A percentile compares a stretch with the other conserved stretches of the same genome.
These are phyloP conservation scores for Bombylius major DNA, from an alignment of 2,888 invertebrate genomes.

Conservation along the genomic window DNA sequence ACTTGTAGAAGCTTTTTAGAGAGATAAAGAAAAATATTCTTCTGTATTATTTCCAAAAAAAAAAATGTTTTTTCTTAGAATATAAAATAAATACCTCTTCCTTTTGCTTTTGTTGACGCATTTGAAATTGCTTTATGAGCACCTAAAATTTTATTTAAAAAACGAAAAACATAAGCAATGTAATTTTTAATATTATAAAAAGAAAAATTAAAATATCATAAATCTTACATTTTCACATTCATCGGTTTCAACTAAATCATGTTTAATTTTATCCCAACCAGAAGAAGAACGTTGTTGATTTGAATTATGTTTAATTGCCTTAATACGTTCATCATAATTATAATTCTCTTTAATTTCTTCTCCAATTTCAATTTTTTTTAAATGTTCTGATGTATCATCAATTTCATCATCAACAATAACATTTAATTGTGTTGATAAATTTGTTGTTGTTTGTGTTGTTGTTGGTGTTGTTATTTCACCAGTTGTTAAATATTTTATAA, in stretches of 20 bases:
- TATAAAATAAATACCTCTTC: conserved; percentile 13
- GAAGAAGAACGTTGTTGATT: too few species aligned
- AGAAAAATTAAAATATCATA: too few species aligned
- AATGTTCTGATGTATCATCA: neutral
- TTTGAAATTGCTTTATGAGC: conserved; percentile 17
- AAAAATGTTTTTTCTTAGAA: too few species aligned
- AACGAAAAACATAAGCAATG: too few species aligned
- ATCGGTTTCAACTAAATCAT: too few species aligned
- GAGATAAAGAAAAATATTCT: conserved; percentile 24
- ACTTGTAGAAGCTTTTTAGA: conserved; percentile 39
- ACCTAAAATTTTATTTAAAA: conserved; percentile 10
- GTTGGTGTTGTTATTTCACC: conserved; percentile 28
- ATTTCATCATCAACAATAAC: neutral
- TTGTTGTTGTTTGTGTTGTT: neutral
- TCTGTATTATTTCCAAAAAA: neutral
- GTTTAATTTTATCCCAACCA: too few species aligned
- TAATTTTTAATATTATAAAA: too few species aligned
- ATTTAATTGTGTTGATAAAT: conserved; percentile 1
- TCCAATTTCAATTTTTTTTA: neutral
- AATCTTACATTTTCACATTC: too few species aligned
- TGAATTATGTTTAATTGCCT: neutral
- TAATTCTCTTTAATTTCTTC: neutral
- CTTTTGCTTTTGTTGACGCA: conserved; percentile 19
- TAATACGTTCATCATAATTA: neutral
- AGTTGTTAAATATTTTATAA: conserved; percentile 51